A percentile compares a stretch with the other conserved stretches of the same genome.
Evolutionary conservation across 2,113 vertebrate species (phyloP).

Genomic region (Pelobates fuscus): DNA sequence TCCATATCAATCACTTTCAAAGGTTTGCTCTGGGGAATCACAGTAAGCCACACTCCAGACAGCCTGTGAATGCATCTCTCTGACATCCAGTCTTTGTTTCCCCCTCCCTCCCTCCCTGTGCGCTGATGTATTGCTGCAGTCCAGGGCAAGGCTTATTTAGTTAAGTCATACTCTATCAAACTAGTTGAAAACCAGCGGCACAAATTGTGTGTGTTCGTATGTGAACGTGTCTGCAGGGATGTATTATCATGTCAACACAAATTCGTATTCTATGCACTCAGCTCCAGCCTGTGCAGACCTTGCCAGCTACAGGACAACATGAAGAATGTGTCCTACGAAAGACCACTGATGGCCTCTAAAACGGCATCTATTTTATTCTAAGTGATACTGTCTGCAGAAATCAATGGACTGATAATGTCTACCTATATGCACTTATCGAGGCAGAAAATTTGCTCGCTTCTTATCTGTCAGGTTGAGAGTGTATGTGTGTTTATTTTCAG

Average conservation of each 20-base stretch:
- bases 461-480: not conserved
- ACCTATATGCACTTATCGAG: not conserved
- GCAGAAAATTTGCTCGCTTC: not conserved
- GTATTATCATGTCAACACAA: not conserved
- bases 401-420: conserved; percentile 8
- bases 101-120: conserved; percentile 1
- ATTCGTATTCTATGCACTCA: not conserved
- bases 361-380: conserved; percentile 1
- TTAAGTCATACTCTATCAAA: not conserved
- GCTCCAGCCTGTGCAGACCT: not conserved
- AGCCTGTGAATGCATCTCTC: conserved; percentile 20
- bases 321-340: not conserved
- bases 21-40: conserved; percentile 17
- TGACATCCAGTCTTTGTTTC: conserved; percentile 14
- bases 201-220: not conserved
- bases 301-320: not conserved
- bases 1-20: conserved; percentile 40
- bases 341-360: conserved; percentile 6
- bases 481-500: not conserved
- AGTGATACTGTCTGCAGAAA: conserved; percentile 4
- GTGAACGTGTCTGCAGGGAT: not conserved
- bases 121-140: not conserved
- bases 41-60: conserved; percentile 13
- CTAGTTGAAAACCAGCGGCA: not conserved
- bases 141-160: conserved; percentile 13